Percentiles rank a stretch among this genome's conserved stretches.
Conservation (phyloP, 2,113 vertebrate genomes). For the Salvelinus sp. region DNA sequence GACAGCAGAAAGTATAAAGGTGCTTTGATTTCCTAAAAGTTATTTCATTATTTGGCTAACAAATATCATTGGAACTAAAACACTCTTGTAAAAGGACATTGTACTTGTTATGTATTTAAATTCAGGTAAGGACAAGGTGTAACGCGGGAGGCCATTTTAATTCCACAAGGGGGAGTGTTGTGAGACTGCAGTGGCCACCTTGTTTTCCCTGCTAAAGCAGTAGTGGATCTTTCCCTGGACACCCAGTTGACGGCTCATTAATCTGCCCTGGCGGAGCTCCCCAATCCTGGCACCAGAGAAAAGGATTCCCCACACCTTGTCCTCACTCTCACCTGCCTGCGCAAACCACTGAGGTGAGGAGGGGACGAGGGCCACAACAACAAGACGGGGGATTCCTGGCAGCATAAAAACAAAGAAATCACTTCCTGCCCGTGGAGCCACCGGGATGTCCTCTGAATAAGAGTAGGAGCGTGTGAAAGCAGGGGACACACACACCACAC, state of each 20-base stretch:
- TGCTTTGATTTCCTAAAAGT: no score
- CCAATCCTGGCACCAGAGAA: slow-evolving; percentile 44
- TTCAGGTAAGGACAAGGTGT: slow-evolving; percentile 10
- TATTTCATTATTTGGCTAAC: no score
- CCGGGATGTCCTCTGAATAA: slow-evolving; percentile 13
- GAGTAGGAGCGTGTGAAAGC: slow-evolving; percentile 15
- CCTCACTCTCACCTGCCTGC: slow-evolving; percentile 36
- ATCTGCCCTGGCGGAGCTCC: slow-evolving; percentile 65
- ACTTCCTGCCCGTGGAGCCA: slow-evolving; percentile 26
- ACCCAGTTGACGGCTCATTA: slow-evolving; percentile 72
- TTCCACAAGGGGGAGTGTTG: slow-evolving; percentile 66
- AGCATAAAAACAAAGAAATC: slow-evolving; percentile 44
- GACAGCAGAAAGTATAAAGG: no score
- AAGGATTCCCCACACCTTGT: slow-evolving; percentile 57
- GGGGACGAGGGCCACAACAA: slow-evolving; percentile 4
- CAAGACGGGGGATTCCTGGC: slow-evolving; percentile 23
- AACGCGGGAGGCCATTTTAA: slow-evolving; percentile 53
- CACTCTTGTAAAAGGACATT: no score
- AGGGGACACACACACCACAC: neutral
- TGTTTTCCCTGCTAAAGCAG: slow-evolving; percentile 49
- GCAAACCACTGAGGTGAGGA: slow-evolving; percentile 23
- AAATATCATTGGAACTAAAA: no score
- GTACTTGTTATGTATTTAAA: neutral
- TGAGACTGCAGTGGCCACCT: slow-evolving; percentile 53
- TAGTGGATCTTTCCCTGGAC: slow-evolving; percentile 59